phyloP scores from a whole-genome alignment of 2,113 vertebrate species.

The Apeltes quadracus region DNA sequence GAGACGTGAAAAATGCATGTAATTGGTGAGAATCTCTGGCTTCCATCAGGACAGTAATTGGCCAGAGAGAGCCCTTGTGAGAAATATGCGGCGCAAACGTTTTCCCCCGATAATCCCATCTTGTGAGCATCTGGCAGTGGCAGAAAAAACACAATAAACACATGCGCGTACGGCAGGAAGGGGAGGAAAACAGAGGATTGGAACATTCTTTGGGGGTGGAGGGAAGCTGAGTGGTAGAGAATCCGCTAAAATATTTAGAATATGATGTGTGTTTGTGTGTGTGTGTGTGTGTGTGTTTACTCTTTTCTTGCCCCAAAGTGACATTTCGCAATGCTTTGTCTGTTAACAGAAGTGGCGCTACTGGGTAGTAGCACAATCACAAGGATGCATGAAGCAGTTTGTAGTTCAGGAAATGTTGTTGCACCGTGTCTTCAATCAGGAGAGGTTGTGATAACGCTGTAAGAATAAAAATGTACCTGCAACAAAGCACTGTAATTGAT shows the following conservation, averaged over 20 bases:
- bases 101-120: slow-evolving; percentile 79
- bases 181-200: slow-evolving; percentile 54
- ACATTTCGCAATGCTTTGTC: slow-evolving; percentile 2
- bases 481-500: slow-evolving; percentile 13
- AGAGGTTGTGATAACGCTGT: slow-evolving; percentile 20
- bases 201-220: slow-evolving; percentile 33
- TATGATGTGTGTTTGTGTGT: slow-evolving; percentile 5
- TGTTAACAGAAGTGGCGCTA: slow-evolving; percentile 11
- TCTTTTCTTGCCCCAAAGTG: neutral
- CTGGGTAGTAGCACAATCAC: slow-evolving; percentile 8
- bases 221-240: slow-evolving; percentile 15
- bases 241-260: slow-evolving; percentile 34
- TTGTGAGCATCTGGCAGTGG: slow-evolving; percentile 76
- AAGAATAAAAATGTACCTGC: slow-evolving; percentile 5
- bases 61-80: slow-evolving; percentile 74
- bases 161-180: slow-evolving; percentile 55
- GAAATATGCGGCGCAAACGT: slow-evolving; percentile 75
- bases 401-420: slow-evolving; percentile 34
- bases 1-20: slow-evolving; percentile 76
- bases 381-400: slow-evolving; percentile 20
- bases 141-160: slow-evolving; percentile 67
- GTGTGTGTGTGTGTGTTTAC: slow-evolving; percentile 6
- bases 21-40: slow-evolving; percentile 79
- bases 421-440: slow-evolving; percentile 34
- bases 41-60: slow-evolving; percentile 78